phyloP scores from a whole-genome alignment of 2,113 vertebrate species.

The Orycteropus afer region DNA sequence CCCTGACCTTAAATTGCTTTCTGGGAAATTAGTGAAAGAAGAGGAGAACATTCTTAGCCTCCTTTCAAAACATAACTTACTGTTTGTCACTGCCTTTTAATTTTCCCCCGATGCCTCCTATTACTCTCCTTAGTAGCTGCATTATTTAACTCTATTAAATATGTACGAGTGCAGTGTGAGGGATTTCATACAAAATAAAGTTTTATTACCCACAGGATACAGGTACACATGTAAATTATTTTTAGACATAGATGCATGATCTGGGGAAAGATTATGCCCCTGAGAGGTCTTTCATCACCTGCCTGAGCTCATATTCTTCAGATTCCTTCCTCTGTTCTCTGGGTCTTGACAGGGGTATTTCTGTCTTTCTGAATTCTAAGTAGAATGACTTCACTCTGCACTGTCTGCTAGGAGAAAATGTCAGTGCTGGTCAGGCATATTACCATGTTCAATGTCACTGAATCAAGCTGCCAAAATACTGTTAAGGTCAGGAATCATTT shows the following conservation, averaged over 20 bases:
- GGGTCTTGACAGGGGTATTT: background rate
- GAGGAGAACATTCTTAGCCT: background rate
- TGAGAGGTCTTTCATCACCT: background rate
- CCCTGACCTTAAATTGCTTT: background rate
- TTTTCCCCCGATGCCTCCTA: slow-evolving; percentile 32
- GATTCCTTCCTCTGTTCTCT: background rate
- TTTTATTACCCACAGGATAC: slow-evolving; percentile 58
- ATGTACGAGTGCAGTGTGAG: slow-evolving; percentile 58
- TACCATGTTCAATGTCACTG: background rate
- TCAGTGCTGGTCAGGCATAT: background rate
- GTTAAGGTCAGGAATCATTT: background rate
- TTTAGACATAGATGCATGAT: slow-evolving; percentile 19
- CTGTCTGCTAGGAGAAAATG: background rate
- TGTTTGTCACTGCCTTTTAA: slow-evolving; percentile 54
- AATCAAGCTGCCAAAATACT: background rate
- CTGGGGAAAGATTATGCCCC: background rate
- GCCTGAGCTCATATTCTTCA: background rate
- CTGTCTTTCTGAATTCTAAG: slow-evolving; percentile 9
- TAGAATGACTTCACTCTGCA: background rate
- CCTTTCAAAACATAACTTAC: slow-evolving; percentile 22
- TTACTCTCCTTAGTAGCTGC: slow-evolving; percentile 61
- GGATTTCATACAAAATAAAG: slow-evolving; percentile 67
- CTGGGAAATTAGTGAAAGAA: background rate
- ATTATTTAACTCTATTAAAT: slow-evolving; percentile 74
- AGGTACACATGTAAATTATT: slow-evolving; percentile 39